Percentiles rank a stretch among this genome's conserved stretches.
Conservation (phyloP, 2,888 invertebrate genomes). For the Lasioglossum calceatum region DNA sequence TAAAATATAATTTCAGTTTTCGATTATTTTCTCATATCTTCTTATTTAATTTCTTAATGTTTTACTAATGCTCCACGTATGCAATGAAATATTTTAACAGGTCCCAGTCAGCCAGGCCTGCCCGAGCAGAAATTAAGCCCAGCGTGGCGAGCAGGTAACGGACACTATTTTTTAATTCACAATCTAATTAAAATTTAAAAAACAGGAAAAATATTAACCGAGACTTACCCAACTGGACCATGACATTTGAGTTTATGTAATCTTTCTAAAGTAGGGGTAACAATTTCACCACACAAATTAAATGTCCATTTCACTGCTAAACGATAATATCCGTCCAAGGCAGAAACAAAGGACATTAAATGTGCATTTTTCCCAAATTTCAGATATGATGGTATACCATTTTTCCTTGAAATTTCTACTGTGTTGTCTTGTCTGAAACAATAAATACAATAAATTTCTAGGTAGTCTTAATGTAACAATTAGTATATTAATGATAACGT, state of each 20-base stretch:
- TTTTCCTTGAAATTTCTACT: conserved; percentile 91
- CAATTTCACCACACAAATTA: conserved; percentile 93
- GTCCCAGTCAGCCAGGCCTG: too few relatives aligned
- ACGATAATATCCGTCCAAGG: conserved; percentile 94
- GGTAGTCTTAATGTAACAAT: background rate
- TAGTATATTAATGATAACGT: background rate
- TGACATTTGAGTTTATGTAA: conserved; percentile 92
- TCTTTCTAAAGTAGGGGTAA: conserved; percentile 91
- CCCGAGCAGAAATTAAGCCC: too few relatives aligned
- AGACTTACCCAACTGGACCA: conserved; percentile 94
- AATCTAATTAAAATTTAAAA: background rate
- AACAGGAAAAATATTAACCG: background rate
- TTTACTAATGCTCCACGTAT: background rate
- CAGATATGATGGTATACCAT: conserved; percentile 91
- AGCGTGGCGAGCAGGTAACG: too few relatives aligned
- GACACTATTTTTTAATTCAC: background rate
- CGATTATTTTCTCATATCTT: background rate
- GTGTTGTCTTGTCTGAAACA: conserved; percentile 87
- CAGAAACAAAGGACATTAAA: conserved; percentile 92
- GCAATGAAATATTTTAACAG: background rate
- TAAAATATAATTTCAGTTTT: conserved; percentile 81
- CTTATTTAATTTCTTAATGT: background rate
- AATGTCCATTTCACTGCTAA: conserved; percentile 95
- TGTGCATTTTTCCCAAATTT: conserved; percentile 89
- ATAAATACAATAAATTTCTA: background rate